Evolutionary conservation across 2,888 invertebrate genomes (phyloP).

Genomic region (Galeopsomyia nigrocyanea): DNA sequence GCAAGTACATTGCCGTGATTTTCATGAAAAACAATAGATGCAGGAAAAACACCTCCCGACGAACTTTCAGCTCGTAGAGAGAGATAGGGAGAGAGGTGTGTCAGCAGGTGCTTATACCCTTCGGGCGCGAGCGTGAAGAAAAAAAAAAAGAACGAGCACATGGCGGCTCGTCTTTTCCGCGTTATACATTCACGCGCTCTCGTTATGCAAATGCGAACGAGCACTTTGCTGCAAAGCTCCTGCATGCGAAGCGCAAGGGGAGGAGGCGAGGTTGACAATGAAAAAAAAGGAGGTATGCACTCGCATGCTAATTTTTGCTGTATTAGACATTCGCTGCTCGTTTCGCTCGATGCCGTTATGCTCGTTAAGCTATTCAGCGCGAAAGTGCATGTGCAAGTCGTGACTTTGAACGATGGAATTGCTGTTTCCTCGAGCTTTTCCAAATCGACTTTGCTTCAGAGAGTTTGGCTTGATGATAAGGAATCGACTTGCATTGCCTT

Average conservation of each 20-base stretch:
- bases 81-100: too few relatives aligned
- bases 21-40: too few relatives aligned
- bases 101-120: too few relatives aligned
- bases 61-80: too few relatives aligned
- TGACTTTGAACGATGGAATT: conserved; percentile 30
- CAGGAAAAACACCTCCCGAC: too few relatives aligned
- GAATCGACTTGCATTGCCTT: too few relatives aligned
- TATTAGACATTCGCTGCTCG: conserved; percentile 29
- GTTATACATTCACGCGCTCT: not conserved
- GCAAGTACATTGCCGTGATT: too few relatives aligned
- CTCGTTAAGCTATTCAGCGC: not conserved
- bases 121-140: too few relatives aligned
- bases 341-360: conserved; percentile 13
- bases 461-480: too few relatives aligned
- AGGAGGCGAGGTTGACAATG: conserved; percentile 3
- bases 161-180: too few relatives aligned
- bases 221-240: conserved; percentile 1
- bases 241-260: not conserved
- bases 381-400: not conserved
- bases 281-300: not conserved
- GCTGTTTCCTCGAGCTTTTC: conserved; percentile 10
- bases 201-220: conserved; percentile 37
- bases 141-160: too few relatives aligned
- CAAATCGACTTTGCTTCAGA: too few relatives aligned
- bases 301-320: conserved; percentile 8